Evolutionary conservation across 2,797 vertebrate genomes (phyloP), one percentile per base, ranked within the genome.

Genomic region (Amblyopsis hoosieri): DNA sequence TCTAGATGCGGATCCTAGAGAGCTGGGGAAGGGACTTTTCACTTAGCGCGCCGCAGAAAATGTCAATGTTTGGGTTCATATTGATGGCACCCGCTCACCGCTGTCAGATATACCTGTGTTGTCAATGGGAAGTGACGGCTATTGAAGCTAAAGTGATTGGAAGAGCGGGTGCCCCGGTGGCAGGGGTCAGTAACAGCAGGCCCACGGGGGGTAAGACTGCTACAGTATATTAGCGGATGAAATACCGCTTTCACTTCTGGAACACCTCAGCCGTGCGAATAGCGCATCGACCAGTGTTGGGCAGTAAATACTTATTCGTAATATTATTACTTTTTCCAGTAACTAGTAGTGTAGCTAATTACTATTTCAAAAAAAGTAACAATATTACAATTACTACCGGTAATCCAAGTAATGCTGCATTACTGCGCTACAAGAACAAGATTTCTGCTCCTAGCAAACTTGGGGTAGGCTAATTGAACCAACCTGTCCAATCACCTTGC

Each of bases 21-120:
- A 70, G 82, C 85, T 84, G 85, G 76, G 82, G 51, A 82, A 59
- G 80, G 78, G 79, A 70, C 79, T 85, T 66, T 83, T 71, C 82
- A 87, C 82, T 85, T 84, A 85, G 75, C 66, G 80, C 79, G 74
- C 84, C 84, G 86, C 83, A 87, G 86, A 84, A 85, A 88, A 87
- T 82, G 82, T 85, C 88, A 85, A 72, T 85, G 83, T 86, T 86
- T 86, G 82, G 82, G 83, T 72, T 84, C 78, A 66, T 80, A 84
- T 82, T 85, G 85, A 88, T 84, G 83, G 82, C 81, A 82, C 74
- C 82, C 80, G 86, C 89, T 90, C 87, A 81, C 87, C 80, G 79
- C 75, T 84, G 86, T 90, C 87, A 87, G 58, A 87, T 87, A 77
- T 76, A 65, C 60, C 76, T 68, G 71, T 69, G 71, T 56, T 75